Base-by-base conservation (phyloP, 2,797 vertebrate species). In the Iguana delicatissima region DNA sequence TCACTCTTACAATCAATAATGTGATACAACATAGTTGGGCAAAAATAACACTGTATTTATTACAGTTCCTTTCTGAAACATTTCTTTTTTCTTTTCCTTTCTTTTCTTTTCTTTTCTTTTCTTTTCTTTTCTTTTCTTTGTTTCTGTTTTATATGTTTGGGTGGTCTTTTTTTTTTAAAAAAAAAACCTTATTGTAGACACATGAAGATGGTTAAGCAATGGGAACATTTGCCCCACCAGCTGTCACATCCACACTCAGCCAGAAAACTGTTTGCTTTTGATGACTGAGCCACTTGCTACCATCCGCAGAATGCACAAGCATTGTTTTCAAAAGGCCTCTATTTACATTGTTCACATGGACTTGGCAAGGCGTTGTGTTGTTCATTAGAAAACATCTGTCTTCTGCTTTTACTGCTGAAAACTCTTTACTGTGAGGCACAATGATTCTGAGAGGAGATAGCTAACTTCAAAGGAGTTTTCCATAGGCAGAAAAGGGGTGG, bases 321-420 rank as follows among this genome's bases (percentile, higher is more conserved):
- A 64, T 42, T 91, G 85, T 96, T 94, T 96, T 96, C 85, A 69
- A 93, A 94, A 95, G 92, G 91, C 93, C 93, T 1, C 0, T 84
- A 79, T 95, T 96, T 94, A 92, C 88, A 69, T 89, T 82, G 89
- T 91, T 95, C 90, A 89, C 74, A 0, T 93, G 90, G 91, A 92
- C 91, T 85, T 12, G 35, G 90, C 87, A 89, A 18, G 35, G 79
- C 85, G 85, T 91, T 74, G 32, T 59, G 22, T n/a, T 91, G 88
- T 90, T 94, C 86, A 0, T 84, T 95, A 96, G 96, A 96, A 97
- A 97, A 96, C 94, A 96, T 94, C 95, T 96, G 96, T 83, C 93
- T 64, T 10, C 32, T 89, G 62, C 13, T 91, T 95, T 94, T 89
- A 94, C 87, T 87, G 90, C 87, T 88, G 88, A 93, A 96, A 96